Percentiles rank a stretch among this genome's conserved stretches.
These are phyloP conservation scores for Meloe dianella DNA, from an alignment of 2,888 invertebrate genomes.

Conservation along the genomic window DNA sequence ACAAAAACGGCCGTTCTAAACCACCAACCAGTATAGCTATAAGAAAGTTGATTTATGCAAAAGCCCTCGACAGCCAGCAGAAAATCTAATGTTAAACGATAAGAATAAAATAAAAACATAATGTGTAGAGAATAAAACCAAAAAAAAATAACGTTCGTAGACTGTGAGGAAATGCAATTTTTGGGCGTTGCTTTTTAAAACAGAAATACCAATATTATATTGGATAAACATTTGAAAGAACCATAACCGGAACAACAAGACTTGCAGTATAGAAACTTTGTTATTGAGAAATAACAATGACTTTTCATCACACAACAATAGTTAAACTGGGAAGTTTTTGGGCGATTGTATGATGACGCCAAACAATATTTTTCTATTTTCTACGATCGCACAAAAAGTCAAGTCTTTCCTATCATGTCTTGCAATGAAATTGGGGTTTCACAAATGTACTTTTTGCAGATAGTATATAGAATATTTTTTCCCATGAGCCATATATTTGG, in stretches of 20 bases:
- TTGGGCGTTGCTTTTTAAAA: background rate
- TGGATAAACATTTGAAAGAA: slow-evolving; percentile 25
- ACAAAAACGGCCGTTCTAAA: slow-evolving; percentile 15
- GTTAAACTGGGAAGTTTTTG: slow-evolving; percentile 37
- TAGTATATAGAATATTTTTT: no score
- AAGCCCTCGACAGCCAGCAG: background rate
- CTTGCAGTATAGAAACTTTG: slow-evolving; percentile 41
- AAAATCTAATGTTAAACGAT: background rate
- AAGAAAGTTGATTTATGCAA: slow-evolving; percentile 29
- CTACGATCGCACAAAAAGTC: background rate
- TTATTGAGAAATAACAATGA: slow-evolving; percentile 43
- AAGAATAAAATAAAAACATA: background rate
- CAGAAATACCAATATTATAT: slow-evolving; percentile 31
- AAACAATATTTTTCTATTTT: slow-evolving; percentile 15
- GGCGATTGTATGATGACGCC: slow-evolving; percentile 24
- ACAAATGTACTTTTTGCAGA: no score
- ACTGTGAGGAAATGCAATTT: slow-evolving; percentile 14
- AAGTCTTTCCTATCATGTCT: no score
- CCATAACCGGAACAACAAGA: slow-evolving; percentile 26
- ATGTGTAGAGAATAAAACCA: background rate
- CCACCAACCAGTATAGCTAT: background rate
- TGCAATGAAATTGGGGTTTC: no score
- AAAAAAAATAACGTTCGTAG: background rate
- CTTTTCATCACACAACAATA: slow-evolving; percentile 34
- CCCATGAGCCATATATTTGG: no score